Evolutionary conservation across 1,140 invertebrate genomes (phyloP).

Genomic region (Drosophila azteca): DNA sequence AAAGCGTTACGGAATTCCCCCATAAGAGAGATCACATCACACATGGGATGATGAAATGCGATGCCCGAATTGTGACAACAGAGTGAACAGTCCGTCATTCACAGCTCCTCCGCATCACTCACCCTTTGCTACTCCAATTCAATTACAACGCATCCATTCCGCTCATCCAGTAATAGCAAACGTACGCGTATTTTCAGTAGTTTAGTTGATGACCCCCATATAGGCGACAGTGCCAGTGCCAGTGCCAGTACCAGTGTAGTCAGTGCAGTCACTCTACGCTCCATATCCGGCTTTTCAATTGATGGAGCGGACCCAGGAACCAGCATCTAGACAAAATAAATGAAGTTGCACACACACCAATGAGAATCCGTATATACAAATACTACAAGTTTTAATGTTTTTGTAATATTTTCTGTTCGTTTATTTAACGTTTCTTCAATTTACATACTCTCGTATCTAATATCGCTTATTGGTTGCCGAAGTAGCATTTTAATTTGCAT

Average conservation of each 20-base stretch:
- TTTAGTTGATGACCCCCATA: slow-evolving; percentile 53
- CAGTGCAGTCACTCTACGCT: slow-evolving; percentile 54
- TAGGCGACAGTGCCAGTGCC: slow-evolving; percentile 25
- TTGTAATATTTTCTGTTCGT: slow-evolving; percentile 49
- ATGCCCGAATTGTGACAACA: slow-evolving; percentile 4
- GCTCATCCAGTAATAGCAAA: not conserved
- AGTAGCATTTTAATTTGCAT: slow-evolving; percentile 38
- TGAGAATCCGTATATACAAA: slow-evolving; percentile 31
- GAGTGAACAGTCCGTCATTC: slow-evolving; percentile 1
- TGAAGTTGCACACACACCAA: slow-evolving; percentile 48
- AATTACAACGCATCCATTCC: slow-evolving; percentile 35
- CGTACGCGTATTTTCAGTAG: slow-evolving; percentile 28
- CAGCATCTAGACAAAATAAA: slow-evolving; percentile 26
- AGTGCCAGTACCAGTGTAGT: slow-evolving; percentile 22
- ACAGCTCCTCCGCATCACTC: slow-evolving; percentile 7
- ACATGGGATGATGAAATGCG: slow-evolving; percentile 13
- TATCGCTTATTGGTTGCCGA: slow-evolving; percentile 49
- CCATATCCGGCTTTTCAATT: slow-evolving; percentile 68
- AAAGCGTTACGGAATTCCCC: not conserved
- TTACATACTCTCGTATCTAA: slow-evolving; percentile 69
- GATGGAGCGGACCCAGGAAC: slow-evolving; percentile 22
- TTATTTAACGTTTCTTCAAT: slow-evolving; percentile 71
- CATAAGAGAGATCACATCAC: not conserved
- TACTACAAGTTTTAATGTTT: slow-evolving; percentile 28
- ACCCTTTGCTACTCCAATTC: slow-evolving; percentile 58